A percentile compares a stretch with the other conserved stretches of the same genome.
phyloP scores from a whole-genome alignment of 2,797 vertebrate species.

The Lycodopsis pacificus region DNA sequence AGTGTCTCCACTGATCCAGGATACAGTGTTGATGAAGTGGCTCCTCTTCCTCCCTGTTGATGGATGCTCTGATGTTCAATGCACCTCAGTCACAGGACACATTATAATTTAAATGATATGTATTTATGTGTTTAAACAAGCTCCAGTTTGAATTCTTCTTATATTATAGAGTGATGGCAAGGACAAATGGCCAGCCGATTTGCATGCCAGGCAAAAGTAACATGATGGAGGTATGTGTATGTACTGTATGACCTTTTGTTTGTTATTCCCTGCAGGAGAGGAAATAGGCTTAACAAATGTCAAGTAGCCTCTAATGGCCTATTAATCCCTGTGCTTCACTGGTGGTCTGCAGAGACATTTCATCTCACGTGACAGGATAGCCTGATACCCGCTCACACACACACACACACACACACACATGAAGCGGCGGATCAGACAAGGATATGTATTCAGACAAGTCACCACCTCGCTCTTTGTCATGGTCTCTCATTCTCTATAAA shows the following conservation, averaged over 20 bases:
- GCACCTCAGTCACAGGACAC: neutral
- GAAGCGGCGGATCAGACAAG: slow-evolving; percentile 18
- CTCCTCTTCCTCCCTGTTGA: slow-evolving; percentile 16
- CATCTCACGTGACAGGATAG: slow-evolving; percentile 56
- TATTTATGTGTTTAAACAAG: slow-evolving; percentile 13
- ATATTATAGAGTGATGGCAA: neutral
- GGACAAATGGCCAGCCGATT: slow-evolving; percentile 4
- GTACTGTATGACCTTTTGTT: slow-evolving; percentile 21
- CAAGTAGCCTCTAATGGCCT: slow-evolving; percentile 63
- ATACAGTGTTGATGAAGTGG: slow-evolving; percentile 1
- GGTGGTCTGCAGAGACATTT: slow-evolving; percentile 59
- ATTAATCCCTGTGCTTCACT: slow-evolving; percentile 63
- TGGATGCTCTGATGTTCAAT: slow-evolving; percentile 17
- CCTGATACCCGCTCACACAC: slow-evolving; percentile 7
- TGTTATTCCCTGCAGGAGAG: slow-evolving; percentile 51
- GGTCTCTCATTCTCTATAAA: neutral
- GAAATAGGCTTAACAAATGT: slow-evolving; percentile 61
- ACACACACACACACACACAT: neutral
- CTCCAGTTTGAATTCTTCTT: neutral
- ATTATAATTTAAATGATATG: slow-evolving; percentile 25
- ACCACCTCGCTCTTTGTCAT: neutral
- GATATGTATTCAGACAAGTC: slow-evolving; percentile 31
- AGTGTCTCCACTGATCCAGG: slow-evolving; percentile 3
- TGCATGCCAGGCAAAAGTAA: neutral
- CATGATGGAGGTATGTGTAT: neutral